phyloP scores from a whole-genome alignment of 2,113 vertebrate genomes.

The Montifringilla adamsi region DNA sequence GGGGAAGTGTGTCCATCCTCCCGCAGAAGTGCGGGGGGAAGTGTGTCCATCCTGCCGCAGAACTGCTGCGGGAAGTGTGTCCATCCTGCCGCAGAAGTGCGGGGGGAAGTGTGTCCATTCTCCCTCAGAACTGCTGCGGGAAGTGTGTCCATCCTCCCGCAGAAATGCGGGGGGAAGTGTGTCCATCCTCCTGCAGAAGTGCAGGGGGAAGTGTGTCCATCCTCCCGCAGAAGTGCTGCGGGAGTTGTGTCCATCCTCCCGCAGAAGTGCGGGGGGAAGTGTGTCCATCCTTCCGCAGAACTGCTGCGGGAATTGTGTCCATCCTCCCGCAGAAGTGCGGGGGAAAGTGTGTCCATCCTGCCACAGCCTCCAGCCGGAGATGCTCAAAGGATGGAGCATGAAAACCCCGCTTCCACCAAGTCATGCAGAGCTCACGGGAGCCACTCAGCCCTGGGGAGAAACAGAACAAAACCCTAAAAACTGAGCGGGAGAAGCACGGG shows the following conservation, averaged over 20 bases:
- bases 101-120: accelerated
- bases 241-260: accelerated
- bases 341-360: accelerated
- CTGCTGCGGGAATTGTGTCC: accelerated
- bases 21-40: too few relatives aligned
- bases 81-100: neutral
- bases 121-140: neutral
- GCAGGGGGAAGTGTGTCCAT: accelerated
- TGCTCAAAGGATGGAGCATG: accelerated
- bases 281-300: too few relatives aligned
- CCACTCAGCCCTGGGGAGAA: neutral
- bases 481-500: accelerated
- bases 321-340: too few relatives aligned
- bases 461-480: neutral
- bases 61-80: accelerated
- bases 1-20: accelerated
- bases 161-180: accelerated
- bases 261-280: accelerated
- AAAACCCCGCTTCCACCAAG: accelerated
- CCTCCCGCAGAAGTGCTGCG: too few relatives aligned
- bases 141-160: accelerated
- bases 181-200: too few relatives aligned
- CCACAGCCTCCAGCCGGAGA: neutral
- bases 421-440: neutral
- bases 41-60: accelerated